phyloP scores from a whole-genome alignment of 2,888 invertebrate genomes.

The Lochmaea capreae region DNA sequence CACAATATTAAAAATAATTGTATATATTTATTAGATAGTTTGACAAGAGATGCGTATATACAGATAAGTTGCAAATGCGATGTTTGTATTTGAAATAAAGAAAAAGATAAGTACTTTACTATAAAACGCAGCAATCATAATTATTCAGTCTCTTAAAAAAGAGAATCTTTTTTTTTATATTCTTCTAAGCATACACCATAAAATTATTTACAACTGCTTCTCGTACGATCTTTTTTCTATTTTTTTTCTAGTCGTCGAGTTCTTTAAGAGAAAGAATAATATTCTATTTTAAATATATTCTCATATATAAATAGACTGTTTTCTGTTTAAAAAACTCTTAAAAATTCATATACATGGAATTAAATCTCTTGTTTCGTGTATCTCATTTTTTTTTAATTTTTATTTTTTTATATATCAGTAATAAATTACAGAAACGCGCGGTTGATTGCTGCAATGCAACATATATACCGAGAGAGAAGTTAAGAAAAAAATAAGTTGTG shows the following conservation, averaged over 20 bases:
- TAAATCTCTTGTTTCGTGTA: conserved; percentile 46
- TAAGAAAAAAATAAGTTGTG: conserved; percentile 55
- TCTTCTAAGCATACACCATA: conserved; percentile 39
- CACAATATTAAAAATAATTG: no score
- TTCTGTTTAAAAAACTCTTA: conserved; percentile 47
- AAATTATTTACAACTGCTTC: conserved; percentile 45
- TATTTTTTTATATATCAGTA: conserved; percentile 15
- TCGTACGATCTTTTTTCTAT: conserved; percentile 30
- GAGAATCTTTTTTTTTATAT: conserved; percentile 14
- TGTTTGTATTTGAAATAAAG: conserved; percentile 43
- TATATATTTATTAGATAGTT: neutral
- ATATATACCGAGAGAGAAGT: conserved; percentile 31
- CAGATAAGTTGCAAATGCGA: conserved; percentile 13
- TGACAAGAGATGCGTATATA: neutral
- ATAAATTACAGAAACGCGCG: conserved; percentile 10
- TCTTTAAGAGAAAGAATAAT: conserved; percentile 43
- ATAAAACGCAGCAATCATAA: conserved; percentile 30
- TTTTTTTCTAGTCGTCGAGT: conserved; percentile 18
- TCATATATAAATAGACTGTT: conserved; percentile 47
- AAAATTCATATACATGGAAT: conserved; percentile 52
- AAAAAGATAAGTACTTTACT: conserved; percentile 30
- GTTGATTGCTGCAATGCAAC: neutral
- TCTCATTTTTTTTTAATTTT: conserved; percentile 19
- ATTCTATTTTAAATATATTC: conserved; percentile 34
- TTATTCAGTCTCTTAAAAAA: conserved; percentile 44